phyloP scores from a whole-genome alignment of 2,113 vertebrate genomes.

The Ramphastos sulfuratus region DNA sequence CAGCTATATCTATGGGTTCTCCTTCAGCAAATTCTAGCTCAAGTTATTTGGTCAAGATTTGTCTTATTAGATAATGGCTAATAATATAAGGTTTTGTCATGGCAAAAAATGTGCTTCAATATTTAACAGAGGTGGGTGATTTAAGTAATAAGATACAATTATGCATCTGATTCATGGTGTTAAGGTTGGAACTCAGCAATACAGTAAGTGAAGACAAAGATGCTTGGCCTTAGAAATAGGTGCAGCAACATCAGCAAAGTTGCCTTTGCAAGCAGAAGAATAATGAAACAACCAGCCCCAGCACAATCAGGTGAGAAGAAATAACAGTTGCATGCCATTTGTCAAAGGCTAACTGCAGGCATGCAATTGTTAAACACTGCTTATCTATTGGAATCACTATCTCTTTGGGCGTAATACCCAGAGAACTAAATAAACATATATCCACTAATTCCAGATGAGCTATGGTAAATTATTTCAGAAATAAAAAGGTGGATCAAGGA shows the following conservation, averaged over 20 bases:
- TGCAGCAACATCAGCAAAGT: not conserved
- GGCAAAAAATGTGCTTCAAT: not conserved
- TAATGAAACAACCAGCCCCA: not conserved
- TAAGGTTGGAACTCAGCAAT: not conserved
- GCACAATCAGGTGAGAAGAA: not conserved
- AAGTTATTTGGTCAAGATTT: slow-evolving; percentile 39
- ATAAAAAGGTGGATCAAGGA: not conserved
- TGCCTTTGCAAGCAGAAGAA: not conserved
- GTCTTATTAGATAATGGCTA: slow-evolving; percentile 35
- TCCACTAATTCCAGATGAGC: not conserved
- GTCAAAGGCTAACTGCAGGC: not conserved
- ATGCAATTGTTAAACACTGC: not conserved
- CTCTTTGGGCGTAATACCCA: not conserved
- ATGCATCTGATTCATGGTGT: not conserved
- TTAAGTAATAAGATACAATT: slow-evolving; percentile 32
- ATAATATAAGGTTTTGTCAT: slow-evolving; percentile 11
- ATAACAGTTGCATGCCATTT: not conserved
- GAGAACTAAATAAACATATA: not conserved
- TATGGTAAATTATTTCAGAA: not conserved
- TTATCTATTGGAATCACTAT: not conserved
- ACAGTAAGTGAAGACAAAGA: not conserved
- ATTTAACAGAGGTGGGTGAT: not conserved
- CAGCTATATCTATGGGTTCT: not conserved
- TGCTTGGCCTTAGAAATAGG: not conserved
- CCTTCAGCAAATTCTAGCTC: slow-evolving; percentile 1